Evolutionary conservation across 2,113 vertebrate species (phyloP).

Genomic region (Lanius collurio): DNA sequence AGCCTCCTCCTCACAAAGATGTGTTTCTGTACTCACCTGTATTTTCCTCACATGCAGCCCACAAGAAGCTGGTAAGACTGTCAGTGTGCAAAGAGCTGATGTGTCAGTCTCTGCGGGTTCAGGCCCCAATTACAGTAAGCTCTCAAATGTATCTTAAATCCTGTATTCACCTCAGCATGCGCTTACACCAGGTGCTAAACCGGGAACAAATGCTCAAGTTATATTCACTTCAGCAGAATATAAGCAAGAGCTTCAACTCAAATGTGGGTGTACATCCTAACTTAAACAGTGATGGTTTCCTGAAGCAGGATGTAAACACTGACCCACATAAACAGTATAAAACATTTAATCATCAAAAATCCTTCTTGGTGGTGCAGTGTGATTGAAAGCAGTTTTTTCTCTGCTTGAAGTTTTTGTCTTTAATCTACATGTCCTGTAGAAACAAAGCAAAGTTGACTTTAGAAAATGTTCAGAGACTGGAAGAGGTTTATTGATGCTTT

Average conservation of each 20-base stretch:
- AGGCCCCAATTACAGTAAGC: not conserved
- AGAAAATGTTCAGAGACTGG: slow-evolving; percentile 6
- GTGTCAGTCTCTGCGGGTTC: not conserved
- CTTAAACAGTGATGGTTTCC: not conserved
- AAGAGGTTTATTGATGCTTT: not conserved
- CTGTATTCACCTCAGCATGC: not conserved
- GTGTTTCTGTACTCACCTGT: not conserved
- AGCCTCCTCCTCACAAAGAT: not conserved
- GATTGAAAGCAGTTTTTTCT: not conserved
- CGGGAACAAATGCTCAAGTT: not conserved
- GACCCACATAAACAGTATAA: not conserved
- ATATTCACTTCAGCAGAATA: not conserved
- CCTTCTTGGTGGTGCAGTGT: not conserved
- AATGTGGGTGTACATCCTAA: not conserved
- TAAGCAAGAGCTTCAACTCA: not conserved
- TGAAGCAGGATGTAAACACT: not conserved
- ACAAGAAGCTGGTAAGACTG: not conserved
- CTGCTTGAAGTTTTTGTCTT: not conserved
- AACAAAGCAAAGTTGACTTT: not conserved
- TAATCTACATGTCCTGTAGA: not conserved
- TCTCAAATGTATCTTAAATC: not conserved
- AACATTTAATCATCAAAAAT: not conserved
- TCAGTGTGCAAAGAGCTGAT: not conserved
- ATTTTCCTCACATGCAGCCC: not conserved
- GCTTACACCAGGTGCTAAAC: not conserved